Evolutionary conservation across 2,113 vertebrate genomes (phyloP).

Genomic region (Chauna torquata): DNA sequence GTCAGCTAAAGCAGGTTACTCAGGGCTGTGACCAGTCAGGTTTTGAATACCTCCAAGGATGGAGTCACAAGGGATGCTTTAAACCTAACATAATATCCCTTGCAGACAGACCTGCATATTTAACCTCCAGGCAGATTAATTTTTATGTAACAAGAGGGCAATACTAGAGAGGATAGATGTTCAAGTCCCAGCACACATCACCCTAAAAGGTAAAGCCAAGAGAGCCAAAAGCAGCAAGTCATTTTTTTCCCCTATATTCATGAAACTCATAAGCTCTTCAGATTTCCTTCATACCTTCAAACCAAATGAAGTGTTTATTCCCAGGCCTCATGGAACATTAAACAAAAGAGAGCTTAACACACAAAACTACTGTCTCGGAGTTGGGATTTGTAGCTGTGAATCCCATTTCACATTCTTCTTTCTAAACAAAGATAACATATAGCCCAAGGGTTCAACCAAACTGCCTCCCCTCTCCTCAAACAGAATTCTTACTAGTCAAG

Average conservation of each 20-base stretch:
- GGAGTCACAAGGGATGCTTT: neutral
- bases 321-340: neutral
- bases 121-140: slow-evolving; percentile 24
- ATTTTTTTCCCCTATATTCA: slow-evolving; percentile 12
- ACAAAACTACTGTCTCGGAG: neutral
- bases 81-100: neutral
- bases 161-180: neutral
- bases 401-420: neutral
- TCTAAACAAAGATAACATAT: neutral
- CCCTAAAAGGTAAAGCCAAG: slow-evolving; percentile 31
- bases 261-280: neutral
- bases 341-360: slow-evolving; percentile 2
- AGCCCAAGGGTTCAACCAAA: neutral
- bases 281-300: neutral
- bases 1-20: slow-evolving; percentile 13
- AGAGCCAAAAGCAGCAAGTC: slow-evolving; percentile 27
- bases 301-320: neutral
- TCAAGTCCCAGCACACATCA: neutral
- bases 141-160: neutral
- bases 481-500: neutral
- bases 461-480: neutral
- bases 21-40: neutral
- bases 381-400: neutral
- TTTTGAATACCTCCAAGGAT: slow-evolving; percentile 1
- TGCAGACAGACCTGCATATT: slow-evolving; percentile 3